Evolutionary conservation across 2,888 invertebrate genomes (phyloP).

Genomic region (Xylota segnis): DNA sequence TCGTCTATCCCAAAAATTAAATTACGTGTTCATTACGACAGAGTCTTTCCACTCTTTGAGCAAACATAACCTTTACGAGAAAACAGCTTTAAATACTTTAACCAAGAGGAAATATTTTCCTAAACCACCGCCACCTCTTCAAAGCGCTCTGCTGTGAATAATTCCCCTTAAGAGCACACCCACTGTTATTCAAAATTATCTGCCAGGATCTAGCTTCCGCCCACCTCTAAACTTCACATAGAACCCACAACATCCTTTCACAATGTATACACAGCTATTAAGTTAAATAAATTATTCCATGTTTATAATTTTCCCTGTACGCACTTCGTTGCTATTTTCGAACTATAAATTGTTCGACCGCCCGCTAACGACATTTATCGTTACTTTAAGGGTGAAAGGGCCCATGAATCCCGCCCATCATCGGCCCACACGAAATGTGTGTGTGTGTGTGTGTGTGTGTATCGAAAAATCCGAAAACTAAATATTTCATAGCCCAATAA

Average conservation of each 20-base stretch:
- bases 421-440: background rate
- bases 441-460: background rate
- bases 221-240: slow-evolving; percentile 3
- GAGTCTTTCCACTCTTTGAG: background rate
- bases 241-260: slow-evolving; percentile 17
- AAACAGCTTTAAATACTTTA: slow-evolving; percentile 9
- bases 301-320: slow-evolving; percentile 24
- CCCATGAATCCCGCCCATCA: background rate
- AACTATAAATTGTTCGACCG: slow-evolving; percentile 21
- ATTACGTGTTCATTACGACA: background rate
- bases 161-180: slow-evolving; percentile 9
- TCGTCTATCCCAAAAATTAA: background rate
- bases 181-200: slow-evolving; percentile 18
- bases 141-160: slow-evolving; percentile 11
- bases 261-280: slow-evolving; percentile 21
- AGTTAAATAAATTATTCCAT: slow-evolving; percentile 18
- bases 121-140: background rate
- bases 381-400: background rate
- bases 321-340: slow-evolving; percentile 2
- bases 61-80: background rate
- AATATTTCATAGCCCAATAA: slow-evolving; percentile 44
- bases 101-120: background rate
- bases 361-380: slow-evolving; percentile 15
- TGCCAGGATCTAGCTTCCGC: slow-evolving; percentile 6
- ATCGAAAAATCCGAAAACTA: slow-evolving; percentile 31